Base-by-base conservation (phyloP, 2,113 vertebrate species). In the Petroica traversi region DNA sequence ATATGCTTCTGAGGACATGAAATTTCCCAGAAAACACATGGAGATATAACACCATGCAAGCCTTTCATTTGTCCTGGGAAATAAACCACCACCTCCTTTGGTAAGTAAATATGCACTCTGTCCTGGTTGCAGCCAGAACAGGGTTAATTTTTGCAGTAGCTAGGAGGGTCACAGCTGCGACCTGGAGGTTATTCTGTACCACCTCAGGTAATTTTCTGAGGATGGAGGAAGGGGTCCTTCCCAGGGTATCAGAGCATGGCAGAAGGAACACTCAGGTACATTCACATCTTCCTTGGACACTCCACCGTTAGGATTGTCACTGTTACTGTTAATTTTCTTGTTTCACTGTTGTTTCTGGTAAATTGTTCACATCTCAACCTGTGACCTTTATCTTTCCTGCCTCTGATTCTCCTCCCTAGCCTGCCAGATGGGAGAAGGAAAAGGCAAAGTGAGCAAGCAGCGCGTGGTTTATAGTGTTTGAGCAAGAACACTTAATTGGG, bases 331-430 rank as follows among this genome's bases (percentile, higher is more conserved):
- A 1, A 48, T 51, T 66, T 52, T 33, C 31, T 41, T 29, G 51
- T 5, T 17, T 66, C 13, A 5, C 9, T 52, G 45, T 28, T 45
- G 45, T 40, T 66, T 45, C 28, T 9, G 38, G 19, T 38, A 66
- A n/a, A 58, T 18, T 0, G 0, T 17, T 66, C 3, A 0, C 9
- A 58, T 29, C 59, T 45, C 68, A 52, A 22, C 6, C 45, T 38
- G 58, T 5, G 20, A 63, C 26, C 48, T 63, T 59, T 28, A 19
- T 36, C 23, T 59, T 74, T 20, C 34, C 16, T 52, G 16, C 52
- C n/a, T 46, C 29, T 20, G 52, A 2, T 18, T 67, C 29, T 67
- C n/a, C 45, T 38, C n/a, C 34, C 24, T 52, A 59, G 78, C 24
- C 45, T 0, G 0, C 5, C 33, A 59, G 52, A 57, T 29, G 23